phyloP scores from a whole-genome alignment of 2,888 invertebrate species.

The Agonopterix heracliana region DNA sequence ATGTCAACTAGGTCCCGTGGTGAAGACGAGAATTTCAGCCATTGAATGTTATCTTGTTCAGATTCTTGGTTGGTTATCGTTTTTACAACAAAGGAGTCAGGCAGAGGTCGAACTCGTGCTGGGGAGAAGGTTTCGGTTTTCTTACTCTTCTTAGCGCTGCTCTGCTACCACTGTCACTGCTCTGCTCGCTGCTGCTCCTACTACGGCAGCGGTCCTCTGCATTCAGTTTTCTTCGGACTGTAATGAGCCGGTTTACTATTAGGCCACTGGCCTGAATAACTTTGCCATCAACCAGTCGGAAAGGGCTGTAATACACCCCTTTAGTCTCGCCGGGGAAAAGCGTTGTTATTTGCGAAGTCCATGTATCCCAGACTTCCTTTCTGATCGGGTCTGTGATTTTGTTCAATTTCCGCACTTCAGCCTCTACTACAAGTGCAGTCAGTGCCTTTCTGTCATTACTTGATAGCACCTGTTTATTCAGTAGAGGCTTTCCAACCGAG shows the following conservation, averaged over 20 bases:
- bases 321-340: neutral
- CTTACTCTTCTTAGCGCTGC: neutral
- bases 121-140: too few relatives aligned
- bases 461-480: too few relatives aligned
- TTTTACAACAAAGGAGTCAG: neutral
- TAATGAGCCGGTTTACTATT: neutral
- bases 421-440: neutral
- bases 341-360: neutral
- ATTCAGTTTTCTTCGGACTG: neutral
- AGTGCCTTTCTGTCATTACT: too few relatives aligned
- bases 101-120: neutral
- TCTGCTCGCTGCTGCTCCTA: neutral
- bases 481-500: too few relatives aligned
- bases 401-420: neutral
- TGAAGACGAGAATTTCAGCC: neutral
- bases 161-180: neutral
- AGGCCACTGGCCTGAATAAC: slow-evolving; percentile 2
- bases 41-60: too few relatives aligned
- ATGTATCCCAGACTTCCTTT: neutral
- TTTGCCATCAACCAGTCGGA: slow-evolving; percentile 1
- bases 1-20: too few relatives aligned
- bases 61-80: too few relatives aligned
- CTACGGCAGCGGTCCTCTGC: neutral
- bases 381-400: neutral
- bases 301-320: neutral